Evolutionary conservation across 2,888 invertebrate genomes (phyloP).

Genomic region (Nebria brevicollis): DNA sequence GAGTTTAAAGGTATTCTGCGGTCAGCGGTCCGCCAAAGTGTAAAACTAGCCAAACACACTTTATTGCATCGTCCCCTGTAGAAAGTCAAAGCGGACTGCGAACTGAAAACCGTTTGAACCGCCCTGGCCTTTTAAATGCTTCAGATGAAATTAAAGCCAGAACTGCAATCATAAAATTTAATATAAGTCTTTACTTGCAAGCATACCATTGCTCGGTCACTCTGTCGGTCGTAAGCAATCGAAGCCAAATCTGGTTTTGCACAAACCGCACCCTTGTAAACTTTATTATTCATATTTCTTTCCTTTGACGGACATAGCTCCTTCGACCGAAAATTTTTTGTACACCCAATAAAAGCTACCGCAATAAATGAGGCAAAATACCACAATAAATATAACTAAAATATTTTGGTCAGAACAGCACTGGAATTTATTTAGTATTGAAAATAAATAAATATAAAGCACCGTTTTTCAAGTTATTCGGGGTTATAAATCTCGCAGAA

Average conservation of each 20-base stretch:
- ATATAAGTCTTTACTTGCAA: slow-evolving; percentile 29
- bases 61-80: slow-evolving; percentile 34
- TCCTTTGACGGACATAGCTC: background rate
- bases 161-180: slow-evolving; percentile 44
- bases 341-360: background rate
- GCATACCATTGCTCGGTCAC: background rate
- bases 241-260: background rate
- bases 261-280: slow-evolving; percentile 18
- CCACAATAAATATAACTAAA: background rate
- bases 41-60: slow-evolving; percentile 42
- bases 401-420: background rate
- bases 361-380: background rate
- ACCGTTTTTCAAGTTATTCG: background rate
- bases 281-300: slow-evolving; percentile 30
- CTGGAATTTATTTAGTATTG: background rate
- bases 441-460: background rate
- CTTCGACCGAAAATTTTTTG: background rate
- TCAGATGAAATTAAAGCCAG: slow-evolving; percentile 41
- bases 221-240: background rate
- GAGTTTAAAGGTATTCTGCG: slow-evolving; percentile 20
- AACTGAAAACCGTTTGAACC: slow-evolving; percentile 27
- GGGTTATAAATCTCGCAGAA: background rate
- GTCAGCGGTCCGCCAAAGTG: slow-evolving; percentile 27
- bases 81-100: background rate
- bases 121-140: slow-evolving; percentile 27